A percentile compares a stretch with the other conserved stretches of the same genome.
These are phyloP conservation scores for Phyllostomus discolor DNA, from an alignment of 2,113 vertebrate genomes.

Conservation along the genomic window DNA sequence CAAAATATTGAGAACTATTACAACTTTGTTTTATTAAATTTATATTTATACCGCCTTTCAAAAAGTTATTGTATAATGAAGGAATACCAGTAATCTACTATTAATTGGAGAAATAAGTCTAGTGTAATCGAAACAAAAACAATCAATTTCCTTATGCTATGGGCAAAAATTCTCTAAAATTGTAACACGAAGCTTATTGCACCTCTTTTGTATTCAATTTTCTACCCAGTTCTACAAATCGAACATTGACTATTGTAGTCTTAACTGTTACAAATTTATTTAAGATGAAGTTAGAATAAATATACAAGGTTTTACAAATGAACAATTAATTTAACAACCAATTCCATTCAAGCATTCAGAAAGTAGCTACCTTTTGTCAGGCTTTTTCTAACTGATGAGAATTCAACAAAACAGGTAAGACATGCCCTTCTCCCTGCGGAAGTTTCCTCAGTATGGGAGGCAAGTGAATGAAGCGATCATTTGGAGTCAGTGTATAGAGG, in stretches of 20 bases:
- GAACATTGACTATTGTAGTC: not conserved
- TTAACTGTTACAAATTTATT: not conserved
- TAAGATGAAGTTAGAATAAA: slow-evolving; percentile 1
- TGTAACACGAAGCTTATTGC: not conserved
- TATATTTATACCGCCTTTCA: not conserved
- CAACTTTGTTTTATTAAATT: not conserved
- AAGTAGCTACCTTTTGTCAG: not conserved
- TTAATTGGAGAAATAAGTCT: not conserved
- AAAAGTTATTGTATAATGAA: not conserved
- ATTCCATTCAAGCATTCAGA: not conserved
- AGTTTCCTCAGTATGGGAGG: not conserved
- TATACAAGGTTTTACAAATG: not conserved
- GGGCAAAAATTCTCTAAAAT: not conserved
- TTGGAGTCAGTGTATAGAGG: not conserved
- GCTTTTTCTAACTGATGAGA: not conserved
- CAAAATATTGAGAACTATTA: not conserved
- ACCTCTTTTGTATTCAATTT: not conserved
- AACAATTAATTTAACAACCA: not conserved
- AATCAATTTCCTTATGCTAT: not conserved
- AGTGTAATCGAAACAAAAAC: not conserved
- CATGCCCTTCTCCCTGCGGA: not conserved
- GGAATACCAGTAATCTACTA: not conserved
- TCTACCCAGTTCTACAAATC: not conserved
- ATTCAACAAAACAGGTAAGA: not conserved
- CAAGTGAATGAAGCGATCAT: not conserved